Evolutionary conservation across 2,797 vertebrate species (phyloP), one percentile per base, ranked within the genome.

Genomic region (Hirundo rustica): DNA sequence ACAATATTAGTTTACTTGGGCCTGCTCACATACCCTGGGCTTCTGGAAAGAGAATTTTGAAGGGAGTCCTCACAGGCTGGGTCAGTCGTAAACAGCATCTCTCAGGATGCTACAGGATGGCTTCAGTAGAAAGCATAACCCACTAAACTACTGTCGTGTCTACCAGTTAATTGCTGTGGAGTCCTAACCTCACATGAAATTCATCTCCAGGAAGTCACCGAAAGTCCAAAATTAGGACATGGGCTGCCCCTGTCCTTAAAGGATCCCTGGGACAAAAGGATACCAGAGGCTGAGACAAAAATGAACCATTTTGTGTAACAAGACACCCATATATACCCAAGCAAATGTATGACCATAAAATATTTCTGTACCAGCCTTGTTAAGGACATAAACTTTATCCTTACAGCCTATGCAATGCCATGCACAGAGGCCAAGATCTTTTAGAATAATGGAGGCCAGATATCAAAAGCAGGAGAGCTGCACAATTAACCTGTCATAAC

Each of bases 61-160:
- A 40, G 6, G 29, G 15, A 79, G 5, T 32, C 38, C n/a, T 62
- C 25, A 76, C 10, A 25, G 13, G 6, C 29, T 64, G 36, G 8
- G 10, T 70, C 30, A 62, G 8, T 40, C 0, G 0, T 42, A 70
- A 67, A 14, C 21, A 50, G 11, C 18, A 51, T 36, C 51, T 40
- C 12, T 15, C 20, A 58, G 15, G 18, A 48, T 70, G 15, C 11
- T 70, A 11, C 6, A 26, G 29, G 34, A 21, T 13, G 40, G 13
- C 7, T 58, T 70, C 71, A 64, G 50, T 34, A 40, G 12, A 76
- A 20, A 91, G 17, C 4, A n/a, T 40, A 68, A 64, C 7, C 15
- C 54, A 40, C 18, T 10, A 65, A 62, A 70, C 3, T 60, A 6
- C 12, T 78, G 81, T 58, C 51, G 44, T 29, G 18, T 4, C 54